Percentiles rank a stretch among this genome's conserved stretches.
phyloP scores from a whole-genome alignment of 2,888 invertebrate genomes.

The Anthoptus insignis region DNA sequence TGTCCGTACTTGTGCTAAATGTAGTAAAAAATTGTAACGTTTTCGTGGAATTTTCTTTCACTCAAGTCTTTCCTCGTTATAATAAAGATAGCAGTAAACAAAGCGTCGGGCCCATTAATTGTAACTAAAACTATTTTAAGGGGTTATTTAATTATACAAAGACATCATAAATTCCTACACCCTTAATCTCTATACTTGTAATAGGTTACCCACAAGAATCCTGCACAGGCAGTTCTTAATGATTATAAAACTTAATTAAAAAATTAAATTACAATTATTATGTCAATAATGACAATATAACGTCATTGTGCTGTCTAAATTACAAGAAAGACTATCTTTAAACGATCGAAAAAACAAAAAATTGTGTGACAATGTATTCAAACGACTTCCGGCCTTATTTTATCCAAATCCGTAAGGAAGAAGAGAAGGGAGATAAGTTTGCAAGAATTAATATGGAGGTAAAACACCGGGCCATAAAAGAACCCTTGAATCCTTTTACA shows the following conservation, averaged over 20 bases:
- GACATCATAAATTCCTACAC: too few relatives aligned
- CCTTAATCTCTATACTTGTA: too few relatives aligned
- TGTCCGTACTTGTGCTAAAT: slow-evolving; percentile 12
- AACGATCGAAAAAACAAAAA: slow-evolving; percentile 23
- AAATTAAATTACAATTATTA: neutral
- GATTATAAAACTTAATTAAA: neutral
- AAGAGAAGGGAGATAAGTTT: slow-evolving; percentile 77
- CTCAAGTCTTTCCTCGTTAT: too few relatives aligned
- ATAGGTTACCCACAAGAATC: too few relatives aligned
- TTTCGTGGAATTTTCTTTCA: too few relatives aligned
- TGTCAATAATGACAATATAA: neutral
- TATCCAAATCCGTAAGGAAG: slow-evolving; percentile 73
- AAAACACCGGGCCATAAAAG: slow-evolving; percentile 61
- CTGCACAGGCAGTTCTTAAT: neutral
- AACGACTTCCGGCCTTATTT: slow-evolving; percentile 77
- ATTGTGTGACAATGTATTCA: slow-evolving; percentile 61
- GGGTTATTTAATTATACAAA: too few relatives aligned
- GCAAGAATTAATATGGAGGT: slow-evolving; percentile 78
- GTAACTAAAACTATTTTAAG: too few relatives aligned
- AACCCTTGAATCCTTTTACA: slow-evolving; percentile 69
- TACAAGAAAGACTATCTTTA: neutral
- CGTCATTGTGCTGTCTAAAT: neutral
- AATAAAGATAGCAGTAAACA: too few relatives aligned
- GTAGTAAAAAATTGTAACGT: slow-evolving; percentile 1
- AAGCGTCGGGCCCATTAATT: too few relatives aligned